phyloP scores from a whole-genome alignment of 2,797 vertebrate species.

The Coregonus suidteri region DNA sequence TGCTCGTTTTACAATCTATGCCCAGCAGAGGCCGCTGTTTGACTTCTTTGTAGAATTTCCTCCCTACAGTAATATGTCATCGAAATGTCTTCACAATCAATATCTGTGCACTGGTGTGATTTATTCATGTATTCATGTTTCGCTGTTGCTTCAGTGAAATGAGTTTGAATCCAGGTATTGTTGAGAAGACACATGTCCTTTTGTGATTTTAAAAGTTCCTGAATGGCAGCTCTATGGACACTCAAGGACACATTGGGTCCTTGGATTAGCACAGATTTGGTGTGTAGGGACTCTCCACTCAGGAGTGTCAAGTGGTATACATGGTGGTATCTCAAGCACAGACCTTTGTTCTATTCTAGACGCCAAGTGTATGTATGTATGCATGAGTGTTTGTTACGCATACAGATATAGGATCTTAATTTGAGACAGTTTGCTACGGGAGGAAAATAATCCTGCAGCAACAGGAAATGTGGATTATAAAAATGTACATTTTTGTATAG shows the following conservation, averaged over 20 bases:
- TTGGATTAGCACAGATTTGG: too few relatives aligned
- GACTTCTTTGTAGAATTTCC: conserved; percentile 44
- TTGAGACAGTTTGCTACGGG: too few relatives aligned
- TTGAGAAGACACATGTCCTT: neutral
- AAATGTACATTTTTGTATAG: too few relatives aligned
- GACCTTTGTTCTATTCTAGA: too few relatives aligned
- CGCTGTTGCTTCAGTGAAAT: neutral
- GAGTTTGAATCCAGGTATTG: neutral
- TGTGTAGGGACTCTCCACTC: too few relatives aligned
- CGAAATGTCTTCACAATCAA: conserved; percentile 7
- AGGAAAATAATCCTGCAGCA: too few relatives aligned
- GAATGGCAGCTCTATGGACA: neutral
- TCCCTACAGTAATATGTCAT: conserved; percentile 7
- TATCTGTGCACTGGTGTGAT: neutral
- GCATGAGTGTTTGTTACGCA: too few relatives aligned
- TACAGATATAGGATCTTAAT: too few relatives aligned
- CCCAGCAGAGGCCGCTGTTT: conserved; percentile 78
- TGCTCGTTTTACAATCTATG: conserved; percentile 6
- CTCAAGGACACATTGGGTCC: neutral
- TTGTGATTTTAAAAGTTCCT: neutral
- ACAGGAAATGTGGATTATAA: too few relatives aligned
- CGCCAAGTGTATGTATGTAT: neutral
- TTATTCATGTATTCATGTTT: neutral
- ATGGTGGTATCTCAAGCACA: too few relatives aligned
- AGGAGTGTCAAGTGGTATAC: neutral